Evolutionary conservation across 2,797 vertebrate species (phyloP), one percentile per base, ranked within the genome.

Genomic region (Enteromius trimaculatus): DNA sequence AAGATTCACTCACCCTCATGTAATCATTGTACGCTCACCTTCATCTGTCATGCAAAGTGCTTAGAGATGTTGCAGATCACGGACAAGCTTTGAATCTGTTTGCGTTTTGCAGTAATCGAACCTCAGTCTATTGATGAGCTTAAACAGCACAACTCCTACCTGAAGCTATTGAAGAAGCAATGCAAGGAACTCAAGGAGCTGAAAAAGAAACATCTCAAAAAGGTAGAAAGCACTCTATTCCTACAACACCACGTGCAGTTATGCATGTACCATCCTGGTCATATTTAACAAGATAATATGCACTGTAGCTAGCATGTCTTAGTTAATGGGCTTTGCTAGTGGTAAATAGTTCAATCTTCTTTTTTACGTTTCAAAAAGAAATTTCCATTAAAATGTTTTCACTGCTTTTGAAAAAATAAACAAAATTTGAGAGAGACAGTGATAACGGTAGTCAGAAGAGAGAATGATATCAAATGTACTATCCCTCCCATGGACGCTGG

Each of bases 181-280:
- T 91, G 88, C 68, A 95, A 96, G 58, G 97, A 98, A 9, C 85
- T 97, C 34, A 94, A 95, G 82, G 96, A 97, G 60, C 88, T 97
- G 58, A 90, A 79, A 2, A 96, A 95, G 90, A 97, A 97, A 81
- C 95, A 97, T 74, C 92, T 95, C 16, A 95, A 96, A 76, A 97
- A 97, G 91, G 95, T 96, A 0, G 29, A 65, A 74, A 14, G 2
- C 8, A 1, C 2, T 42, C 23, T 29, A 65, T 64, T 31, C 14
- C 23, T 21, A 37, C 17, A 77, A 62, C 58, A 68, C n/a, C 68
- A 37, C 17, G 49, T 42, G 37, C 19, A 55, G 29, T 77, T 47
- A 14, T 37, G 37, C 6, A 37, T 53, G 16, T 34, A 13, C 9
- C 29, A 0, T n/a, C 29, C 34, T 8, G 11, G 21, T 55, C 29